These are phyloP conservation scores for Temnothorax curvispinosus DNA, from an alignment of 1,140 invertebrate species.

Conservation along the genomic window DNA sequence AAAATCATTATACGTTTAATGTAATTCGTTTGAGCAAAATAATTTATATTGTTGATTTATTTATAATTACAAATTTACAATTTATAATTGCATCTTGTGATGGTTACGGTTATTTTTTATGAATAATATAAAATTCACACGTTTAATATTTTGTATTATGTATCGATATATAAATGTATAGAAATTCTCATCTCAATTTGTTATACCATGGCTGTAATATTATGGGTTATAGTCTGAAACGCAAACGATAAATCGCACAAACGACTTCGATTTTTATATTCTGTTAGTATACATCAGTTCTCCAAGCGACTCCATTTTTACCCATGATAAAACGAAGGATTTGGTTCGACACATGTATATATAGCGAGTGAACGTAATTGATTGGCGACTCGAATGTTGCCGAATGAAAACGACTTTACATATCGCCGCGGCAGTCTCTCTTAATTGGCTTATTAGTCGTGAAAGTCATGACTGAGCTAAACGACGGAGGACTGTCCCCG, in stretches of 20 bases:
- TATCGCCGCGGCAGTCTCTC: not conserved
- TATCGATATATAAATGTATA: not conserved
- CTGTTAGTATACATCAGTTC: not conserved
- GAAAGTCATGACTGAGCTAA: slow-evolving; percentile 13
- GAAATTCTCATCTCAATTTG: not conserved
- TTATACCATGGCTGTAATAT: not conserved
- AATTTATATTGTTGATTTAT: not conserved
- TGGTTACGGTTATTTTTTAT: not conserved
- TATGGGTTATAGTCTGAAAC: not conserved
- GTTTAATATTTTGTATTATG: not conserved
- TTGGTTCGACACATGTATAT: not conserved
- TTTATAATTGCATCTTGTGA: not conserved
- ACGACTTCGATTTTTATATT: not conserved
- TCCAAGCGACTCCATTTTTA: not conserved
- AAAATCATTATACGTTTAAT: not conserved
- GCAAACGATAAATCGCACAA: not conserved
- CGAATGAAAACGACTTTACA: not conserved
- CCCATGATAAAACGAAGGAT: not conserved
- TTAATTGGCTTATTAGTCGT: slow-evolving; percentile 48
- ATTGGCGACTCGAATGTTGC: slow-evolving; percentile 1
- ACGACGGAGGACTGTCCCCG: slow-evolving; percentile 8
- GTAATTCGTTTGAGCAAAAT: not conserved
- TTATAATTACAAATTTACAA: slow-evolving; percentile 13
- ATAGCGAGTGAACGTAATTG: not conserved
- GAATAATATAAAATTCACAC: not conserved